Evolutionary conservation across 2,888 invertebrate species (phyloP), one percentile per base, ranked within the genome.

Genomic region (Ichneumoninae sp.): DNA sequence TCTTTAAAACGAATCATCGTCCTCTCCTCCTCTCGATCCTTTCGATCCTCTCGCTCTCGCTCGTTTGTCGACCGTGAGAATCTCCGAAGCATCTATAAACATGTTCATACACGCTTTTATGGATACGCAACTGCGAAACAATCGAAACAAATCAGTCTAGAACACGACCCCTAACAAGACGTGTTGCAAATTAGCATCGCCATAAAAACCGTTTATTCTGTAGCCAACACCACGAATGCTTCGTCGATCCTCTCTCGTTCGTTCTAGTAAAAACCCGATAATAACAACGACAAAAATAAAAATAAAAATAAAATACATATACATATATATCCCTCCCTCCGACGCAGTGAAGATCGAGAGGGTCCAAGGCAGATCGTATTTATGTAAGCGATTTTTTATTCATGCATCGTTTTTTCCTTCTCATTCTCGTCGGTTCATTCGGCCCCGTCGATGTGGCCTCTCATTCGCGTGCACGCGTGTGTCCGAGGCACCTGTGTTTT

Each of bases 381-480:
- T 89, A 88, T 88, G 85, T 87, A 89, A 89, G 89, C 88, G 88
- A 89, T 90, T 89, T 89, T 90, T 89, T 90, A 90, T 89, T 89
- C 89, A 88, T 89, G 87, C 89, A 87, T 85, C 84, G 83, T 88
- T 88, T 81, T 19, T 79, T 71, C 71, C 79, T 68, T 65, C 70
- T 75, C 73, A 52, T 79, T 79, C 77, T 85, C 78, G 83, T 78
- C 81, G 84, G 73, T 83, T 80, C 52, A 52, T 81, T 85, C 85
- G 84, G 76, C 79, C 75, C 82, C 85, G 77, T 47, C 63, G 79
- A 30, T 19, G 77, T 79, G 81, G 81, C 79, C 73, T 84, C 80
- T 85, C 76, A 85, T 89, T 83, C 85, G 83, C 83, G 84, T 81
- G 83, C 83, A 63, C 63, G 80, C 87, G 81, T 87, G 85, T 75